Evolutionary conservation across 2,888 invertebrate species (phyloP).

Genomic region (Pterobdella sp.): DNA sequence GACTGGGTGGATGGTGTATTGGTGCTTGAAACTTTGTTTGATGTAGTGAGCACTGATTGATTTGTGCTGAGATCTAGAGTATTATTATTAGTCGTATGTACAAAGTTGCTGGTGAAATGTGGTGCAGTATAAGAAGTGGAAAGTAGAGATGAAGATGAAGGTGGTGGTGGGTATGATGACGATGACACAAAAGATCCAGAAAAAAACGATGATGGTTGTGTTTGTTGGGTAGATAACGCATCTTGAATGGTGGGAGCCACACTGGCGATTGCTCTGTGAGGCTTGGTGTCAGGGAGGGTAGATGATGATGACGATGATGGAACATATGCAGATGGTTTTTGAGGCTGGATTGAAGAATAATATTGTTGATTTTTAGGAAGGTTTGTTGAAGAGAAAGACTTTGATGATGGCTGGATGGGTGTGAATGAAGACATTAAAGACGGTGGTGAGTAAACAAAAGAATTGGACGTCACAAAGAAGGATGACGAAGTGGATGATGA

Average conservation of each 20-base stretch:
- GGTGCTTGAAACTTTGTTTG: not conserved
- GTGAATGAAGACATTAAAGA: not conserved
- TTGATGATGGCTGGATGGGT: not conserved
- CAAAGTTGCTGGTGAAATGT: not conserved
- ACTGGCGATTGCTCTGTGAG: slow-evolving; percentile 26
- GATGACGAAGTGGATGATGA: too few species aligned
- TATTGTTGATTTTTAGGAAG: too few species aligned
- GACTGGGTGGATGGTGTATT: not conserved
- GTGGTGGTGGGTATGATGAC: slow-evolving; percentile 6
- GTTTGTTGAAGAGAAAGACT: too few species aligned
- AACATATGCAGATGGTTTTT: not conserved
- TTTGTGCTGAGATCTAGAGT: slow-evolving; percentile 4
- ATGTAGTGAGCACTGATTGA: not conserved
- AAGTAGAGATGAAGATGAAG: not conserved
- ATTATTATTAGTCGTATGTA: not conserved
- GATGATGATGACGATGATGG: slow-evolving; percentile 8
- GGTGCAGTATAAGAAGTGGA: not conserved
- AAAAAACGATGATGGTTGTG: not conserved
- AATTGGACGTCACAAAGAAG: too few species aligned
- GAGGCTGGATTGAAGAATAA: not conserved
- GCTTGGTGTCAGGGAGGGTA: slow-evolving; percentile 22
- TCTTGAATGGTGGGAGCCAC: slow-evolving; percentile 28
- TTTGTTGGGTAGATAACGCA: slow-evolving; percentile 2
- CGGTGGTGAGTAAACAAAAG: too few species aligned
- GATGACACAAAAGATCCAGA: slow-evolving; percentile 11